Percentiles rank a stretch among this genome's conserved stretches.
Conservation (phyloP, 2,113 vertebrate species). For the Xyrauchen texanus region DNA sequence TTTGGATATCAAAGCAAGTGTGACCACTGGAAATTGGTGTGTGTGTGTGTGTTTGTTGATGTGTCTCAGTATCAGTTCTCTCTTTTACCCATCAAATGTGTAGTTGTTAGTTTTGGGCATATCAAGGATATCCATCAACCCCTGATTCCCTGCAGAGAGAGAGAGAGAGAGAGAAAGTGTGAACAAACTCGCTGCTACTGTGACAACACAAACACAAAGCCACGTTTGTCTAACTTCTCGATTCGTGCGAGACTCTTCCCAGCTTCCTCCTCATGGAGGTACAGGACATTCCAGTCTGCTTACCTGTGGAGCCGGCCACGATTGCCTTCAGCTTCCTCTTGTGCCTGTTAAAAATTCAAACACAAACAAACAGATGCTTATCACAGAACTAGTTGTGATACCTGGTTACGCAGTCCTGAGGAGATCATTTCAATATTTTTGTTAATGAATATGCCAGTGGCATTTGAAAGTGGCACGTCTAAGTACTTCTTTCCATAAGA, state of each 20-base stretch:
- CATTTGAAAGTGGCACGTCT: too few relatives aligned
- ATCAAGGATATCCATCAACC: slow-evolving; percentile 96
- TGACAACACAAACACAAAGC: slow-evolving; percentile 39
- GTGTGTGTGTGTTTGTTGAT: neutral
- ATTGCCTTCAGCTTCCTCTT: slow-evolving; percentile 97
- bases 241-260: too few relatives aligned
- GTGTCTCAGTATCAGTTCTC: neutral
- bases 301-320: slow-evolving; percentile 93
- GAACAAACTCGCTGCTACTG: slow-evolving; percentile 12
- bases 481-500: too few relatives aligned
- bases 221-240: neutral
- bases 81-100: slow-evolving; percentile 91
- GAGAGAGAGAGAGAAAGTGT: slow-evolving; percentile 17
- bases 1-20: neutral
- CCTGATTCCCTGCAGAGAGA: slow-evolving; percentile 85
- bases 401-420: too few relatives aligned
- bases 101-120: slow-evolving; percentile 99
- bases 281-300: slow-evolving; percentile 50
- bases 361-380: neutral
- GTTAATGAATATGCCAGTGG: too few relatives aligned
- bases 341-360: slow-evolving; percentile 76
- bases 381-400: too few relatives aligned
- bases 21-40: neutral
- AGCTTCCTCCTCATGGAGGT: slow-evolving; percentile 7
- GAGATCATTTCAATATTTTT: too few relatives aligned